Evolutionary conservation across 2,797 vertebrate genomes (phyloP).

Genomic region (Acrossocheilus fasciatus): DNA sequence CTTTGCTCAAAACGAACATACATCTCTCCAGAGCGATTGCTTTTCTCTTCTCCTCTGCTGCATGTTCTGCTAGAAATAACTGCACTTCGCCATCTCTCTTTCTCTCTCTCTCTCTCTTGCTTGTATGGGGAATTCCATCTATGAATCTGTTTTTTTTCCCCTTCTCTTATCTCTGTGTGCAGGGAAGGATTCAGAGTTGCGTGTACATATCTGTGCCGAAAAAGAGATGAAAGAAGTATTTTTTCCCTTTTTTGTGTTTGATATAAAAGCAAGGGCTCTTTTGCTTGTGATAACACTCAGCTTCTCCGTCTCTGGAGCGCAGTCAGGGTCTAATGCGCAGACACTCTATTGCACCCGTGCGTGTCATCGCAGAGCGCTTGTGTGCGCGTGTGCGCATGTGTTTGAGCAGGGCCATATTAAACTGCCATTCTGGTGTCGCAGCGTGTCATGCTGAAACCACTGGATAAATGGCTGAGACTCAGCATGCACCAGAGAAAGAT

Average conservation of each 20-base stretch:
- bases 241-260: constrained; percentile 36
- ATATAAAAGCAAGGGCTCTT: constrained; percentile 50
- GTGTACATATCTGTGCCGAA: constrained; percentile 52
- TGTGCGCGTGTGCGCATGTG: constrained; percentile 21
- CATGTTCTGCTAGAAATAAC: constrained; percentile 54
- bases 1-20: constrained; percentile 56
- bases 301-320: constrained; percentile 30
- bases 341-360: constrained; percentile 30
- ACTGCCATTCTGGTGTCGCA: constrained; percentile 23
- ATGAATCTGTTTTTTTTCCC: constrained; percentile 42
- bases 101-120: constrained; percentile 35
- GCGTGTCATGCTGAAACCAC: constrained; percentile 38
- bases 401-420: constrained; percentile 46
- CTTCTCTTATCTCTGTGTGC: constrained; percentile 49
- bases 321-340: constrained; percentile 47
- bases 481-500: constrained; percentile 19
- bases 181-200: constrained; percentile 51
- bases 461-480: constrained; percentile 42
- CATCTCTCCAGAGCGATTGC: constrained; percentile 53
- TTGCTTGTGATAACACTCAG: constrained; percentile 55
- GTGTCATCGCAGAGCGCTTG: neutral
- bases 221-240: constrained; percentile 50
- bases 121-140: constrained; percentile 57
- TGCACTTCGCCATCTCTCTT: constrained; percentile 41
- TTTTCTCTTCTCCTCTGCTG: constrained; percentile 51